Conservation (phyloP, 2,888 invertebrate genomes). For the Leptinotarsa haldemani region DNA sequence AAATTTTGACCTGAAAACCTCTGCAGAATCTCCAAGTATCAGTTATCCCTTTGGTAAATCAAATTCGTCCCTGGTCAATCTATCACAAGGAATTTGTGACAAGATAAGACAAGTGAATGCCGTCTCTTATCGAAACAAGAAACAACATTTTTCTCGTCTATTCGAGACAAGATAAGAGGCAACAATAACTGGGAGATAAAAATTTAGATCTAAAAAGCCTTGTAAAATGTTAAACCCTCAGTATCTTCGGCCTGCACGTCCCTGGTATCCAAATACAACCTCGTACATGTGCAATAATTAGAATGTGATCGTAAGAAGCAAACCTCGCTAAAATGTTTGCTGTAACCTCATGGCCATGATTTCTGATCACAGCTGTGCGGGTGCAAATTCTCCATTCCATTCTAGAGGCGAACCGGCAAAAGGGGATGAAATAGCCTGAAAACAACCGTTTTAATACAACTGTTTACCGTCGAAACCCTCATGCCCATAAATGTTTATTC, state of each 20-base stretch:
- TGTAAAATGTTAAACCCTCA: too few relatives aligned
- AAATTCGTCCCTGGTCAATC: too few relatives aligned
- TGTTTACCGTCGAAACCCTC: conserved; percentile 33
- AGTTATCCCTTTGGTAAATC: too few relatives aligned
- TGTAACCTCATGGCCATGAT: conserved; percentile 3
- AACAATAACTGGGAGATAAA: too few relatives aligned
- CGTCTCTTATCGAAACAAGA: too few relatives aligned
- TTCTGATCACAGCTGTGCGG: conserved; percentile 9
- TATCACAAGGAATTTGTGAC: too few relatives aligned
- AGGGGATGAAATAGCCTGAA: conserved; percentile 25
- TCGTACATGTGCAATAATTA: conserved; percentile 1
- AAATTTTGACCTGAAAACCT: too few relatives aligned
- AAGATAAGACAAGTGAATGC: too few relatives aligned
- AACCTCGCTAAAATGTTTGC: background rate
- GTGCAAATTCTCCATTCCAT: conserved; percentile 7
- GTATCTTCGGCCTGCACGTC: background rate
- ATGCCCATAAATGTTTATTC: conserved; percentile 35
- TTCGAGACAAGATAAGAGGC: too few relatives aligned
- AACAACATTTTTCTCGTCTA: too few relatives aligned
- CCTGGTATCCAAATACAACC: background rate
- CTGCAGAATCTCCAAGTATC: too few relatives aligned
- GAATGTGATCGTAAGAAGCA: conserved; percentile 7
- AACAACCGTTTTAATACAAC: conserved; percentile 34
- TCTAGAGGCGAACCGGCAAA: conserved; percentile 1
- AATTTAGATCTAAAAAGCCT: accelerated